Base-by-base conservation (phyloP, 2,113 vertebrate genomes). In the Emydocephalus ijimae region DNA sequence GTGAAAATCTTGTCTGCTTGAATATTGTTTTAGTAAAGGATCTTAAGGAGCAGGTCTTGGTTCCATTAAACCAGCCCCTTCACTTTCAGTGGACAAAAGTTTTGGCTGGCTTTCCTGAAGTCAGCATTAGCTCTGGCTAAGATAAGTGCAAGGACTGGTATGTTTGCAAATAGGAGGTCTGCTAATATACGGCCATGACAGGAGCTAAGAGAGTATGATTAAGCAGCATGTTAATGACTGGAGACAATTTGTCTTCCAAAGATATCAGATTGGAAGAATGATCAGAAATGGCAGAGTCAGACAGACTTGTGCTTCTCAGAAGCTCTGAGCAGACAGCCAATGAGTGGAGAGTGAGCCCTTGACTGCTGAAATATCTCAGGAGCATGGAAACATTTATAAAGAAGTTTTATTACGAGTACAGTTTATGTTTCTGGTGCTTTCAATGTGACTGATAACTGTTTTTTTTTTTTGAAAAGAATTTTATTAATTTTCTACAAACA, bases 81-180 rank as follows among this genome's bases (percentile, higher is more conserved):
- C 98, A 95, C 97, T 98, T 45, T 97, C 96, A 3, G 91, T 97
- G 0, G 98, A 98, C 88, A 98, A 98, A 97, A 95, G 94, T 92
- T 97, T 43, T 94, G 98, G 91, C 94, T 98, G 94, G 97, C 97
- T 94, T 98, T 98, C 92, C 94, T 98, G 95, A 97, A 93, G 95
- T 57, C 97, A 96, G 91, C 90, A 97, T 97, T 0, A 97, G 97
- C 20, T 97, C 98, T 2, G 98, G 98, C 15, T 81, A 39, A 85
- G 98, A 98, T 34, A 97, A 74, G 95, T 95, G 85, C 2, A 69
- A 29, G 59, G 23, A 15, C n/a, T 89, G 4, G 45, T 14, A 85
- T 54, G 12, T 89, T 54, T 48, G 29, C 20, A 48, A 61, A 43
- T n/a, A 18, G 86, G 8, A 56, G 61, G 11, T 5, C n/a, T 29